These are phyloP conservation scores for Xenops minutus DNA, from an alignment of 2,797 vertebrate species.

Conservation along the genomic window DNA sequence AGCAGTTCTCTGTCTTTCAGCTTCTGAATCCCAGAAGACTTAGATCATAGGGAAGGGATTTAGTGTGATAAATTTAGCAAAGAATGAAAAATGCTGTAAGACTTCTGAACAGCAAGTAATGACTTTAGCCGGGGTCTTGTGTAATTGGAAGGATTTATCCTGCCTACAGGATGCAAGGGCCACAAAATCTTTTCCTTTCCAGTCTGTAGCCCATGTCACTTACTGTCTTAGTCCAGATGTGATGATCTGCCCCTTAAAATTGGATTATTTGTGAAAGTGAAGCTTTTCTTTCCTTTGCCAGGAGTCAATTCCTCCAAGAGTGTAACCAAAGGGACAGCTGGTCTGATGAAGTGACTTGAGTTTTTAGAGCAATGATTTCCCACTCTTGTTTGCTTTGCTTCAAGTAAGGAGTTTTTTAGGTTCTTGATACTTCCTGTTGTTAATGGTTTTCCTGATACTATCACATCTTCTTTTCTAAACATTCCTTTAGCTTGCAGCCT, in stretches of 20 bases:
- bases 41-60: slow-evolving; percentile 65
- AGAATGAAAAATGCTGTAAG: slow-evolving; percentile 53
- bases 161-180: neutral
- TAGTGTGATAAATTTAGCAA: slow-evolving; percentile 70
- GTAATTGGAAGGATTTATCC: slow-evolving; percentile 61
- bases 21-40: slow-evolving; percentile 48
- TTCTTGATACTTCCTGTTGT: neutral
- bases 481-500: neutral
- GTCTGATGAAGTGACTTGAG: neutral
- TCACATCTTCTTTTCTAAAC: neutral
- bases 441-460: neutral
- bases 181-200: slow-evolving; percentile 50
- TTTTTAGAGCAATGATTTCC: neutral
- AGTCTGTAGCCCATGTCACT: slow-evolving; percentile 25
- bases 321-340: neutral
- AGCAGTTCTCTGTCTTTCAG: slow-evolving; percentile 57
- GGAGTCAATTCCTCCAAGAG: neutral
- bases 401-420: neutral
- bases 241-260: neutral
- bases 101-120: slow-evolving; percentile 65
- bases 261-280: neutral
- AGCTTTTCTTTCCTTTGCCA: neutral
- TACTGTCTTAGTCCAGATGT: slow-evolving; percentile 17
- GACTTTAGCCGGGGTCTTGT: slow-evolving; percentile 57
- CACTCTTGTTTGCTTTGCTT: neutral